phyloP scores from a whole-genome alignment of 1,140 invertebrate genomes.

The Argopecten irradians region DNA sequence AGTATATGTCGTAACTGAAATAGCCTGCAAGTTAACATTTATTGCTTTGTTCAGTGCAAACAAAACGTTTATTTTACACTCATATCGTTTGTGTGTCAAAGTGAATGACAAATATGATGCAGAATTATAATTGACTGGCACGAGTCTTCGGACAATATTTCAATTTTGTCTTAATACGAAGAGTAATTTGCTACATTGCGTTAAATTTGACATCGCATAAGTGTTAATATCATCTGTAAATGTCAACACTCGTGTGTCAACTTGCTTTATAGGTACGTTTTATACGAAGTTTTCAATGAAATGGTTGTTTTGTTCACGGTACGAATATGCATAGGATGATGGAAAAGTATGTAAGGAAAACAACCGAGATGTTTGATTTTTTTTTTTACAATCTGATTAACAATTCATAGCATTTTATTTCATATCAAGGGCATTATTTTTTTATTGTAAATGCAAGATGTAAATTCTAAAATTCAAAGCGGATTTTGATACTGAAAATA shows the following conservation, averaged over 20 bases:
- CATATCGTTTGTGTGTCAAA: not conserved
- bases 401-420: too few relatives aligned
- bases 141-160: not conserved
- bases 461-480: too few relatives aligned
- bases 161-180: not conserved
- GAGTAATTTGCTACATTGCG: not conserved
- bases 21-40: not conserved
- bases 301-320: too few relatives aligned
- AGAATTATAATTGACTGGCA: not conserved
- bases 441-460: too few relatives aligned
- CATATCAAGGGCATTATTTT: too few relatives aligned
- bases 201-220: not conserved
- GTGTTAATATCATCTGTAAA: not conserved
- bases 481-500: too few relatives aligned
- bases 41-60: not conserved
- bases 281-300: too few relatives aligned
- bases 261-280: not conserved
- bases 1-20: not conserved
- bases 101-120: not conserved
- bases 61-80: not conserved
- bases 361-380: too few relatives aligned
- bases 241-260: not conserved
- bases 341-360: too few relatives aligned
- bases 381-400: too few relatives aligned
- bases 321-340: too few relatives aligned